Base-by-base conservation (phyloP, 1,140 invertebrate species). In the Prorops nasuta region DNA sequence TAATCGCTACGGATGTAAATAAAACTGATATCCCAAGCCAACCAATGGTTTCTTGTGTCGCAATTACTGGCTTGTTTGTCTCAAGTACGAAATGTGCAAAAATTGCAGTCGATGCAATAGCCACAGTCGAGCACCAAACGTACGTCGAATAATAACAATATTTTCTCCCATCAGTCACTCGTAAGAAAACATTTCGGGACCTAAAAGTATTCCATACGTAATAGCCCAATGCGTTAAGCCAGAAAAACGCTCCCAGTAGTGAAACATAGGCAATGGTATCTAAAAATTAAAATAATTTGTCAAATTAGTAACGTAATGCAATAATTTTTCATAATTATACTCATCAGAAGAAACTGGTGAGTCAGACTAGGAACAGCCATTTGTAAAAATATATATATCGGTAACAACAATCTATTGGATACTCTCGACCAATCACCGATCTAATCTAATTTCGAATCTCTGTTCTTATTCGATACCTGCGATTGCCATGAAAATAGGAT, bases 191-290 rank as follows among this genome's bases (percentile, higher is more conserved):
- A 67, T 91, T 92, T 19, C 88, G 76, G 16, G 89, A 91, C 44
- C 88, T 87, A 62, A 91, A 91, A 1, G 87, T 91, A 68, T 86
- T 90, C 89, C 89, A 92, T 35, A 92, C 87, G 65, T 91, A 91
- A 69, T 89, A 92, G 34, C 88, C 89, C 43, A 90, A 81, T 58
- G 87, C 88, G 58, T 88, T 91, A 0, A 92, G 72, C 90, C 90
- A 92, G 58, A 91, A 90, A 72, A 91, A 91, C 20, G 88, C 86
- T 10, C 84, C 87, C 31, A 91, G 62, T 35, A 90, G 69, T 54
- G 86, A 87, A 16, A 88, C 78, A 58, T 88, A 90, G 43, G 88
- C 76, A 42, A 89, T 80, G 1, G 83, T 82, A 79, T 91, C 90
- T 88, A 77, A 56, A 84, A 83, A 50, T 51, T 56, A 65, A 64